Evolutionary conservation across 2,797 vertebrate species (phyloP), one percentile per base, ranked within the genome.

Genomic region (Phataginus tetradactyla): DNA sequence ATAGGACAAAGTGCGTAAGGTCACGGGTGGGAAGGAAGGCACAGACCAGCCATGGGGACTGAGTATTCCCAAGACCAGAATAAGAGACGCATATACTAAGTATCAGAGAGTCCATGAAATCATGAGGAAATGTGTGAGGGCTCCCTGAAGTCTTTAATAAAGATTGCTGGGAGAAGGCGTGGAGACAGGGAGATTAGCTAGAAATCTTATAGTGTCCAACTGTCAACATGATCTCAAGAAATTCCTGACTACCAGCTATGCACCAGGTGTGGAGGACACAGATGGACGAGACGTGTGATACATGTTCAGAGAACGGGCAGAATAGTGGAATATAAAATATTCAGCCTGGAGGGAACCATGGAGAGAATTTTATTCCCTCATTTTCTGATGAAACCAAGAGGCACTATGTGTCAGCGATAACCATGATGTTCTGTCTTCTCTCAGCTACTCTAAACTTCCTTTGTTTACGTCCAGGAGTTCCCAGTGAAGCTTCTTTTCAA

Each of bases 181-280:
- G 3, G 27, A 93, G 32, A 25, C 34, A 69, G 37, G 87, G 2
- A 85, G 29, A 49, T 21, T 15, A 78, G 51, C 7, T 49, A 66
- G 75, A 69, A 59, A 37, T 3, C 34, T 49, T n/a, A 42, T 17
- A 77, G 42, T 15, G 39, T 32, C 68, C 51, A 0, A 6, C 2
- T 20, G 13, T 51, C 68, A n/a, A 4, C 9, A 13, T 2, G 1
- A 13, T 86, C 84, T 25, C 7, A 64, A 37, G 53, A 8, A 75
- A 1, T 42, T 72, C 25, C 29, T 25, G 8, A 25, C 7, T 29
- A 17, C 25, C 9, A 68, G 15, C 25, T 27, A 42, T 34, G 7
- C 0, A 9, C 5, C 7, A 66, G 86, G 32, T 1, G 4, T n/a
- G n/a, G 12, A 45, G 18, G 34, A 18, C 20, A 2, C 27, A 20